Conservation (phyloP, 2,888 invertebrate species). For the Epistrophe eligans region DNA sequence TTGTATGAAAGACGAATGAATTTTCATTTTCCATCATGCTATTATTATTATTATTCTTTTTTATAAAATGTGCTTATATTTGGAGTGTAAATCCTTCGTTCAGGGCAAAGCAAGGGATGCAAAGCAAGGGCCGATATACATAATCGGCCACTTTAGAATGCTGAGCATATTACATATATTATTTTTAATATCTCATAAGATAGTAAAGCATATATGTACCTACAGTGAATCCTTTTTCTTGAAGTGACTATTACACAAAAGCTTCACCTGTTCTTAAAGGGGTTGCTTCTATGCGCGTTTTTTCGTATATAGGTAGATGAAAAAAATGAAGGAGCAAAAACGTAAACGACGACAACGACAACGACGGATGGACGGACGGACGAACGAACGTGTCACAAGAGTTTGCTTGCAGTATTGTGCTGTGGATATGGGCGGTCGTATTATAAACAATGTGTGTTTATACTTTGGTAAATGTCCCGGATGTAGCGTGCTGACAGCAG, state of each 20-base stretch:
- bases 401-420: conserved; percentile 18
- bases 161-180: conserved; percentile 62
- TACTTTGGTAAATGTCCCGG: conserved; percentile 71
- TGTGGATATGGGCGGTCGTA: conserved; percentile 35
- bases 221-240: conserved; percentile 43
- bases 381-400: conserved; percentile 38
- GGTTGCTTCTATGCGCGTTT: background rate
- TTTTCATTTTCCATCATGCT: conserved; percentile 34
- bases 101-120: conserved; percentile 31
- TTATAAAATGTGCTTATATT: conserved; percentile 70
- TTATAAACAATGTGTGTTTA: conserved; percentile 75
- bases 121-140: too few relatives aligned
- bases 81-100: conserved; percentile 67
- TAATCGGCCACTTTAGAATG: conserved; percentile 46
- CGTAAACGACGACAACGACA: background rate
- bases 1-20: conserved; percentile 6
- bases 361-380: background rate
- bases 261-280: conserved; percentile 44
- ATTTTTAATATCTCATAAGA: conserved; percentile 67
- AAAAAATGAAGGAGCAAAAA: background rate
- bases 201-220: conserved; percentile 23
- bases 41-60: conserved; percentile 45
- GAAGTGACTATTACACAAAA: conserved; percentile 52
- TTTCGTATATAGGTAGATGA: background rate
- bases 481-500: conserved; percentile 73